phyloP scores from a whole-genome alignment of 2,888 invertebrate genomes.

The Ditula angustiorana region DNA sequence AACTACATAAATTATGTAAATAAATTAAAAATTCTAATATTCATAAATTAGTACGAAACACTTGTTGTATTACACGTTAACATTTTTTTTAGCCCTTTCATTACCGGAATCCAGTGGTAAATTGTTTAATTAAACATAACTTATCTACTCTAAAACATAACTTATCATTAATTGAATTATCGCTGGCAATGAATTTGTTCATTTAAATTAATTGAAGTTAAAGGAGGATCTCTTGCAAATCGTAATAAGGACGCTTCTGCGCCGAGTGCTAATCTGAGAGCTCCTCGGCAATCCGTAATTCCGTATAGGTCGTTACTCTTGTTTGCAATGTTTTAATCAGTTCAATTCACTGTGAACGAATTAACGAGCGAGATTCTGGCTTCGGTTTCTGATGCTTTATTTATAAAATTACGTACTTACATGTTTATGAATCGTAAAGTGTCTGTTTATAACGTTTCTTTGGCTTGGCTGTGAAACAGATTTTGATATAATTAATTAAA shows the following conservation, averaged over 20 bases:
- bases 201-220: slow-evolving; percentile 5
- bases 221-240: neutral
- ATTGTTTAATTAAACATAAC: neutral
- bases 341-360: slow-evolving; percentile 26
- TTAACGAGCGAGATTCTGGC: slow-evolving; percentile 20
- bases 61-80: neutral
- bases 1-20: too few relatives aligned
- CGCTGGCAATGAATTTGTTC: neutral
- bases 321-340: slow-evolving; percentile 24
- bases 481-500: too few relatives aligned
- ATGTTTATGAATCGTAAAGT: neutral
- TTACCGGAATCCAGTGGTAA: neutral
- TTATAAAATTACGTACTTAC: neutral
- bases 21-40: too few relatives aligned
- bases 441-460: neutral
- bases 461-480: neutral
- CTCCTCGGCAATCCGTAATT: slow-evolving; percentile 32
- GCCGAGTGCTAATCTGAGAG: slow-evolving; percentile 27
- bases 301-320: slow-evolving; percentile 39
- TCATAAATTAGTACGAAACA: too few relatives aligned
- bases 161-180: neutral
- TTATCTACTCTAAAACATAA: neutral
- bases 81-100: neutral
- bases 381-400: slow-evolving; percentile 8
- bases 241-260: slow-evolving; percentile 14